Evolutionary conservation across 1,140 invertebrate species (phyloP), one percentile per base, ranked within the genome.

Genomic region (Caenorhabditis inopinata): DNA sequence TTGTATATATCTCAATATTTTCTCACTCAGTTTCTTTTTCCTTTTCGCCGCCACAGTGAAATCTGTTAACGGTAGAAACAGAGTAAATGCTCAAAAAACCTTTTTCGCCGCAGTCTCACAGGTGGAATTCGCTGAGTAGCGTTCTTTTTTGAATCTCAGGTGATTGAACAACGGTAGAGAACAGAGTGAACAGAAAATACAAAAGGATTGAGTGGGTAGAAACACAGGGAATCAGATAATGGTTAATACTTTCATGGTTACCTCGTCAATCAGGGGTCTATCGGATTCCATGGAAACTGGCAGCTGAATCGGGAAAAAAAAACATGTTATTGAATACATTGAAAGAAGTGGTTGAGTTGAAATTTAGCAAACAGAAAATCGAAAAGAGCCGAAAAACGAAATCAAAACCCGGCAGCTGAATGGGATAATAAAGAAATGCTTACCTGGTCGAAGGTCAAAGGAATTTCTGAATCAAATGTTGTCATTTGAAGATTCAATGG

Each of bases 381-480:
- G 38, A 77, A 35, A 18, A 51, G 51, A n/a, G 68, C 38, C 6
- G 25, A 68, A 35, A 45, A 81, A 42, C 7, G 23, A 38, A 42
- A 81, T n/a, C 35, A 38, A 5, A 21, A 16, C 9, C 9, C 25
- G 47, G 1, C 27, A 81, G 25, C 6, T 11, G 16, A 46, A 7
- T 80, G 21, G 14, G n/a, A 32, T 42, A 5, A n/a, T 7, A 76
- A 58, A 21, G 25, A 16, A 81, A 46, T 38, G n/a, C 14, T 29
- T 62, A 81, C 79, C 79, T 81, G 74, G n/a, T 81, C 74, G 35
- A 81, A 76, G 1, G 80, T 76, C 3, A 81, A 21, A 1, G 80
- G 80, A n/a, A 58, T 78, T 18, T 75, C 48, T 1, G 74, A 76
- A 38, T 81, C 79, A 23, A 81, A 81, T 29, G 74, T 81, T 0